A percentile compares a stretch with the other conserved stretches of the same genome.
Conservation (phyloP, 53 echinoderm and acorn worm genomes). For the Temnopleurus reevesii region DNA sequence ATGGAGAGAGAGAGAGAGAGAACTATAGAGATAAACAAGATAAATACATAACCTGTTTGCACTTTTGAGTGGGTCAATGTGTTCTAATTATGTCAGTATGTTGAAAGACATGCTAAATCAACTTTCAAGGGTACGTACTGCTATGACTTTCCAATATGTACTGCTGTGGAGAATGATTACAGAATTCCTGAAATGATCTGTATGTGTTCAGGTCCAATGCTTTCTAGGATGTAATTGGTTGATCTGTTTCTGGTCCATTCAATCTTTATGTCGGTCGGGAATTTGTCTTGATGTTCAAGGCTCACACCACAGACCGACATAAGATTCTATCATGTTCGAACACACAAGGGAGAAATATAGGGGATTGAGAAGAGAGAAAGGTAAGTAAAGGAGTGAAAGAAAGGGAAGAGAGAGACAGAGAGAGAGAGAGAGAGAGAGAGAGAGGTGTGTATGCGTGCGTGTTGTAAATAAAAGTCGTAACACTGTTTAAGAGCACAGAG, state of each 20-base stretch:
- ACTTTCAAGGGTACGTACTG: conserved; percentile 23
- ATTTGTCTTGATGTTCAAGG: background rate
- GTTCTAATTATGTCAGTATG: conserved; percentile 22
- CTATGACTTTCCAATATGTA: conserved; percentile 31
- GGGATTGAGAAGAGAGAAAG: too few species aligned
- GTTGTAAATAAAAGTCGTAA: too few species aligned
- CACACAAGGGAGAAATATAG: too few species aligned
- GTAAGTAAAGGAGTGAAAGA: background rate
- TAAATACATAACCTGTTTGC: background rate
- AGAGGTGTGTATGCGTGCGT: too few species aligned
- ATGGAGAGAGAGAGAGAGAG: background rate
- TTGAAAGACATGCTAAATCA: conserved; percentile 28
- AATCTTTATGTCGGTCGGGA: background rate
- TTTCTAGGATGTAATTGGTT: background rate
- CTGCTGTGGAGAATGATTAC: background rate
- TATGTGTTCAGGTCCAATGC: background rate
- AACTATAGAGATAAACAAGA: background rate
- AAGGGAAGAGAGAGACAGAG: background rate
- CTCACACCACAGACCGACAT: too few species aligned
- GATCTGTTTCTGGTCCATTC: background rate
- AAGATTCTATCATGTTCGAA: too few species aligned
- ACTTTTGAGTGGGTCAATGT: conserved; percentile 23
- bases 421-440: background rate
- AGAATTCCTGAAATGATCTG: background rate
- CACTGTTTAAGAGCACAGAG: background rate